Conservation (phyloP, 2,797 vertebrate genomes). For the Xenops minutus region DNA sequence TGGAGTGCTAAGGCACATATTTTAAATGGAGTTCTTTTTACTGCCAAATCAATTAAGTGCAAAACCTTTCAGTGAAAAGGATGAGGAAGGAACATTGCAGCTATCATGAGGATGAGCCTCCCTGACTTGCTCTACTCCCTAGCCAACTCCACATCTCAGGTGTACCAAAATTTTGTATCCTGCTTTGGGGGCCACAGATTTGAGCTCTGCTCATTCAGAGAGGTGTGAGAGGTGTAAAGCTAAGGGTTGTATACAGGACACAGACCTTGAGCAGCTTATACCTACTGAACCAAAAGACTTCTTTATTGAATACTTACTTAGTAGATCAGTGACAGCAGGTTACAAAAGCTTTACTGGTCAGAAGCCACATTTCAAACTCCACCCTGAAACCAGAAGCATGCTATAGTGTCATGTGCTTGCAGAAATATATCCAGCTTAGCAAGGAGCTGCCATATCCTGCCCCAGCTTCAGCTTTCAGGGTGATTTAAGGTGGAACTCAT, state of each 20-base stretch:
- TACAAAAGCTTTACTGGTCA: not conserved
- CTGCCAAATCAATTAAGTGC: not conserved
- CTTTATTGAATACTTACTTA: not conserved
- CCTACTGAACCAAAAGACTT: not conserved
- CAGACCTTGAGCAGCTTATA: not conserved
- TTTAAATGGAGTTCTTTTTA: not conserved
- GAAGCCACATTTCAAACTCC: not conserved
- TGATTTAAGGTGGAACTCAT: conserved; percentile 18
- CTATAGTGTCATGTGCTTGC: not conserved
- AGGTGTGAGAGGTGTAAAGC: not conserved
- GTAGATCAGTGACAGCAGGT: not conserved
- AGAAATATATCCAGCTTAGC: not conserved
- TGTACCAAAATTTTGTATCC: not conserved
- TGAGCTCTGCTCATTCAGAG: not conserved
- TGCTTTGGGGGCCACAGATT: not conserved
- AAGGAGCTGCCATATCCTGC: conserved; percentile 5
- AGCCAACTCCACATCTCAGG: not conserved
- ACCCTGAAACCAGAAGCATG: conserved; percentile 14
- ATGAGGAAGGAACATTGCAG: not conserved
- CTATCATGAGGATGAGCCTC: not conserved
- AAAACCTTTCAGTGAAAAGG: not conserved
- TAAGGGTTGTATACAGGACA: not conserved
- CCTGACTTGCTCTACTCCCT: not conserved
- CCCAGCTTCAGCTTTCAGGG: not conserved
- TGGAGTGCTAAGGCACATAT: not conserved